Base-by-base conservation (phyloP, 2,888 invertebrate genomes). In the Nycteola revayana region DNA sequence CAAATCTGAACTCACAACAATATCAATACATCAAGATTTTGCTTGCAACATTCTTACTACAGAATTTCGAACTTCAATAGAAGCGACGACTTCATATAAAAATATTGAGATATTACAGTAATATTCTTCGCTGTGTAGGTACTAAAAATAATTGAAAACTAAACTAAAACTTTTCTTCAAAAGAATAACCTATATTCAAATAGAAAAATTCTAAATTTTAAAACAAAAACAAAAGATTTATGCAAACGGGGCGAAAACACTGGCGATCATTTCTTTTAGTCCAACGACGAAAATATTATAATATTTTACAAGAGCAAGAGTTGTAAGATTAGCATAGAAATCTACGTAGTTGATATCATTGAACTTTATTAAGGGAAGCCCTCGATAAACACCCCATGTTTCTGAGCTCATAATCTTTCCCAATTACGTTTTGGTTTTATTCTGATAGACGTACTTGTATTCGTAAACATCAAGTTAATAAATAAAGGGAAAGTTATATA, bases 291-390 rank as follows among this genome's bases (percentile, higher is more conserved):
- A 63, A 72, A 68, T 62, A 58, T 54, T 49, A 74, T 78, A 78
- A 76, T 78, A 75, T 80, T 77, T 72, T 68, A 76, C 71, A 67
- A 70, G 72, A 73, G 74, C 68, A 79, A 78, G 75, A 76, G 79
- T 77, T 82, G 71, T 75, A 59, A 66, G 63, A 86, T 87, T 85
- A 66, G 66, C 86, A 86, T 86, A 65, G 58, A 49, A 80, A 86
- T 85, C 49, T 60, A 26, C 46, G 51, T 54, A 69, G 61, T 67
- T 72, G 67, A 74, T 74, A 75, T 72, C 67, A 66, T 62, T 72
- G 69, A 66, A 63, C 70, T 74, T 77, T 73, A 73, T 74, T 74
- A 71, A 63, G 70, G 64, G 61, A 73, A 68, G 66, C 60, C 65
- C 55, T 57, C 68, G 61, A 66, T 75, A 75, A 79, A 78, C 75